phyloP scores from a whole-genome alignment of 2,888 invertebrate species.

The Omphaloscelis lunosa region DNA sequence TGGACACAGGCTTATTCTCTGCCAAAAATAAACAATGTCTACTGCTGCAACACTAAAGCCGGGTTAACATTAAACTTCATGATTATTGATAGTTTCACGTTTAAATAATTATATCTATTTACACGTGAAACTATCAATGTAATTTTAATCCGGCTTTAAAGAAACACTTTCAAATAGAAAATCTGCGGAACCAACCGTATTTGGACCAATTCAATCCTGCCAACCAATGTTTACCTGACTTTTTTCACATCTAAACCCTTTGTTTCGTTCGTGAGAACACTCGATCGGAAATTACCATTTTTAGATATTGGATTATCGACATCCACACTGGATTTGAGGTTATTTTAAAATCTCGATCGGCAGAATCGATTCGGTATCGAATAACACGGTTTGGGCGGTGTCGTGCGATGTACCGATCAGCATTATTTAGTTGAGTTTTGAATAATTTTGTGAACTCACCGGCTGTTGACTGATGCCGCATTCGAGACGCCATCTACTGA shows the following conservation, averaged over 20 bases:
- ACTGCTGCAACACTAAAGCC: neutral
- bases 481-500: slow-evolving; percentile 96
- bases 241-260: slow-evolving; percentile 84
- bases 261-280: slow-evolving; percentile 88
- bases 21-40: neutral
- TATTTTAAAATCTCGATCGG: slow-evolving; percentile 79
- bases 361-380: slow-evolving; percentile 77
- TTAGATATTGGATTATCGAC: slow-evolving; percentile 88
- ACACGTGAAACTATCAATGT: no score
- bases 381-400: slow-evolving; percentile 84
- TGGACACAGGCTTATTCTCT: no score
- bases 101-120: no score
- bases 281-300: slow-evolving; percentile 88
- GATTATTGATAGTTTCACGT: no score
- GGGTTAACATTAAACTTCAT: no score
- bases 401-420: slow-evolving; percentile 51
- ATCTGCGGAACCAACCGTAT: slow-evolving; percentile 55
- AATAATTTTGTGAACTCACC: slow-evolving; percentile 92
- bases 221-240: slow-evolving; percentile 77
- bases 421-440: slow-evolving; percentile 59
- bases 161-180: neutral
- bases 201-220: slow-evolving; percentile 22
- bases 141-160: neutral
- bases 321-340: slow-evolving; percentile 74
- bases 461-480: slow-evolving; percentile 96